These are phyloP conservation scores for Thunnus thynnus DNA, from an alignment of 2,113 vertebrate genomes.

Conservation along the genomic window DNA sequence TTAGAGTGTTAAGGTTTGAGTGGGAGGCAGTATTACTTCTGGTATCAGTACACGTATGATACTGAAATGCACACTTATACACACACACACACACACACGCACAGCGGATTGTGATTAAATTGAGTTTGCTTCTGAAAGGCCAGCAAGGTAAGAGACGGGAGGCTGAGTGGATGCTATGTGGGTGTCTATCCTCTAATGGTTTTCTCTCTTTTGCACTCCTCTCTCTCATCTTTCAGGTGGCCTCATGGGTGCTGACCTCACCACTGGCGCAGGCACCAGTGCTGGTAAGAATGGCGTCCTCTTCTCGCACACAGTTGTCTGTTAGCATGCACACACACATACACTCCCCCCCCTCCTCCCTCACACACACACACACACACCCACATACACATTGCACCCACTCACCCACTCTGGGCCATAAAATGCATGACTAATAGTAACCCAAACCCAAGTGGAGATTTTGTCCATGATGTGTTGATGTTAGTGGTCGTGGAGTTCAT, in stretches of 20 bases:
- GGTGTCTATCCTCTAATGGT: slow-evolving; percentile 76
- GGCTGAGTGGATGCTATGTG: slow-evolving; percentile 59
- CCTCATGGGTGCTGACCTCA: slow-evolving; percentile 99
- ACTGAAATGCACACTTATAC: background rate
- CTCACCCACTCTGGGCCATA: slow-evolving; percentile 73
- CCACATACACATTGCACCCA: slow-evolving; percentile 59
- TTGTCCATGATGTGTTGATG: slow-evolving; percentile 76
- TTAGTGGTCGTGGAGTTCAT: slow-evolving; percentile 77
- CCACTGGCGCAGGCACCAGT: slow-evolving; percentile 99
- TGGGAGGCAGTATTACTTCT: slow-evolving; percentile 47
- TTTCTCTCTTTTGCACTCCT: slow-evolving; percentile 66
- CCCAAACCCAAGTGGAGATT: slow-evolving; percentile 76
- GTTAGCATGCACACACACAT: slow-evolving; percentile 43
- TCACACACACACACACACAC: slow-evolving; percentile 34
- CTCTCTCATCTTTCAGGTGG: slow-evolving; percentile 89
- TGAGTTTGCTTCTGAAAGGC: slow-evolving; percentile 45
- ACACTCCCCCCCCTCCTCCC: slow-evolving; percentile 42
- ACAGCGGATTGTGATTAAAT: slow-evolving; percentile 55
- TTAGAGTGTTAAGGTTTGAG: slow-evolving; percentile 62
- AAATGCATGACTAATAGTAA: slow-evolving; percentile 81
- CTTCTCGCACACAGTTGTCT: slow-evolving; percentile 62
- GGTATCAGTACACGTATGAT: slow-evolving; percentile 37
- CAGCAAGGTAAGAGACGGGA: slow-evolving; percentile 51
- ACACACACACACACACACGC: background rate
- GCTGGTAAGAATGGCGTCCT: slow-evolving; percentile 91